Evolutionary conservation across 1,140 invertebrate genomes (phyloP), one percentile per base, ranked within the genome.

Genomic region (Notospermus geniculatus): DNA sequence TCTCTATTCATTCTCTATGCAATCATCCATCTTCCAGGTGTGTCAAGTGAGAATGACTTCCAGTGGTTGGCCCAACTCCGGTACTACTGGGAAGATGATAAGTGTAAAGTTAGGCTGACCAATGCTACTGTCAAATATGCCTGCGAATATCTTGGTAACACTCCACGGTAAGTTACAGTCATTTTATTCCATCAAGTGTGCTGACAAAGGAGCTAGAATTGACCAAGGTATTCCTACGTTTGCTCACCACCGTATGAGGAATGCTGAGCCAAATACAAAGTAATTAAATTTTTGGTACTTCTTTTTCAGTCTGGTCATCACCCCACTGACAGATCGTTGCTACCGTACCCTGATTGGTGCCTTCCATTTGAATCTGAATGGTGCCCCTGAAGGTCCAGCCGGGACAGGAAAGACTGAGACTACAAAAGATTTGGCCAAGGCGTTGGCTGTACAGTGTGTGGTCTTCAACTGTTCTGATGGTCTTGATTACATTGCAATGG

Each of bases 401-500:
- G 81, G 81, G 22, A 83, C 80, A 41, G 79, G 80, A 11, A 81
- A 82, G 63, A 83, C 81, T 39, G 81, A 83, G 67, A 83, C 81
- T 5, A 80, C 80, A 0, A 83, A 83, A 68, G 81, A 83, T 73
- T 62, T 83, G 39, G 81, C 81, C 52, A 83, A 83, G 66, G 81
- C 81, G 29, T 45, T 83, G 13, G 81, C 80, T 60, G 80, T 83
- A 25, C 81, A 83, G 70, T 83, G 81, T 74, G 77, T 83, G 2
- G 81, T 83, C 17, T 83, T 83, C 69, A 82, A 83, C 70, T 82
- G 80, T 58, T 83, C 81, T 23, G 81, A 83, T 70, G 80, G 80
- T 62, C 63, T 82, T 29, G 80, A 82, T 64, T 83, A 83, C 64
- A 76, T 82, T 61, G 80, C 80, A 57, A 83, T 83, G 81, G 80